These are phyloP conservation scores for Periophthalmus magnuspinnatus DNA, from an alignment of 2,797 vertebrate species.

Conservation along the genomic window DNA sequence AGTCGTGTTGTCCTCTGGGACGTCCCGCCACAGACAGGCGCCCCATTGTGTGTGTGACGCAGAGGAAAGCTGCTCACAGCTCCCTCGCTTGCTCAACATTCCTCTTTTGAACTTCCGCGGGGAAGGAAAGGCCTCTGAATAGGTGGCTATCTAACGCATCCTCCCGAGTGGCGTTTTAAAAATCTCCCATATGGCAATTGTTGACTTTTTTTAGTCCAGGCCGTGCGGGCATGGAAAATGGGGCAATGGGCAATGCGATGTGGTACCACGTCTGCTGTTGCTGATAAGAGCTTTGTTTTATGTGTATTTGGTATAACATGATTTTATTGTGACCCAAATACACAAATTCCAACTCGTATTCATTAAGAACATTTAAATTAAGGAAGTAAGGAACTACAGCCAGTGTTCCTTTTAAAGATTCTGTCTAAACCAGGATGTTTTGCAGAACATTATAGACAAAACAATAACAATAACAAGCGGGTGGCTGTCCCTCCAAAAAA, in stretches of 20 bases:
- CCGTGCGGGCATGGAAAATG: conserved; percentile 30
- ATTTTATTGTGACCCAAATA: background rate
- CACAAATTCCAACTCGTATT: background rate
- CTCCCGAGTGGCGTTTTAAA: conserved; percentile 62
- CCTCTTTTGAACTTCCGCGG: conserved; percentile 63
- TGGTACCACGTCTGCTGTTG: conserved; percentile 34
- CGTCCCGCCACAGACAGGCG: conserved; percentile 55
- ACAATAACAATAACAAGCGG: no score
- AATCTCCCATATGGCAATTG: conserved; percentile 27
- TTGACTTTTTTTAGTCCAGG: conserved; percentile 51
- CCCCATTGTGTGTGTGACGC: conserved; percentile 65
- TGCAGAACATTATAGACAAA: no score
- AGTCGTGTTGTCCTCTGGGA: conserved; percentile 53
- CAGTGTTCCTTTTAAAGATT: background rate
- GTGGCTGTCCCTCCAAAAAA: no score
- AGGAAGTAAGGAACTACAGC: background rate
- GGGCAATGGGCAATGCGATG: conserved; percentile 33
- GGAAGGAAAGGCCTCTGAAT: conserved; percentile 59
- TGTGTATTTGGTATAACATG: background rate
- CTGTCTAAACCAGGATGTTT: no score
- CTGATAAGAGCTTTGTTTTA: conserved; percentile 42
- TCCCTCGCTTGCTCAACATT: conserved; percentile 47
- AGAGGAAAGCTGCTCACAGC: conserved; percentile 64
- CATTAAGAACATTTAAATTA: background rate
- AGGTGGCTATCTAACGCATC: conserved; percentile 66